Conservation (phyloP, 2,113 vertebrate species). For the Oreochromis tanganicae region DNA sequence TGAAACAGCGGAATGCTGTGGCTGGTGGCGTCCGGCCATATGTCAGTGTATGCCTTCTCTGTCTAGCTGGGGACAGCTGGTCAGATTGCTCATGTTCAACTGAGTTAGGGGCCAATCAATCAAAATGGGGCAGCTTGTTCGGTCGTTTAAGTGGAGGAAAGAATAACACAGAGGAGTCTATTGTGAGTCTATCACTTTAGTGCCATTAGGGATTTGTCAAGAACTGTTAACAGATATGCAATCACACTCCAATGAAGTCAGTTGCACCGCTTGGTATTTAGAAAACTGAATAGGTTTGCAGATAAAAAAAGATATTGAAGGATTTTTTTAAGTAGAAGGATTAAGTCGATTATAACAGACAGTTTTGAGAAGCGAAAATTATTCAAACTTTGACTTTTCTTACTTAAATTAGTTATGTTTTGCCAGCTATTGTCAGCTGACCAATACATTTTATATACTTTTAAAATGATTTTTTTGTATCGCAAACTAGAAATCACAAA, state of each 20-base stretch:
- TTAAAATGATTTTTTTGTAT: neutral
- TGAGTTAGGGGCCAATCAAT: slow-evolving; percentile 68
- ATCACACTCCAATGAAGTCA: neutral
- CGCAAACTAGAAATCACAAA: neutral
- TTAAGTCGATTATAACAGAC: neutral
- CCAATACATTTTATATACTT: neutral
- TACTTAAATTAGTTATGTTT: neutral
- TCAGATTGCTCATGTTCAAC: slow-evolving; percentile 66
- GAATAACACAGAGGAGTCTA: slow-evolving; percentile 29
- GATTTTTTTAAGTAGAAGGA: neutral
- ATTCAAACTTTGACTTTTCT: neutral
- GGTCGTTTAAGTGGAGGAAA: slow-evolving; percentile 35
- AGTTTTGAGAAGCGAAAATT: neutral
- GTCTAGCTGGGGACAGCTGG: slow-evolving; percentile 65
- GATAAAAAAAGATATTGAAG: neutral
- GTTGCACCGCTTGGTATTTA: neutral
- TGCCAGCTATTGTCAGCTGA: neutral
- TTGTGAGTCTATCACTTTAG: slow-evolving; percentile 52
- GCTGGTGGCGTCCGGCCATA: slow-evolving; percentile 67
- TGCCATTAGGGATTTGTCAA: slow-evolving; percentile 47
- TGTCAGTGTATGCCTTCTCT: slow-evolving; percentile 53
- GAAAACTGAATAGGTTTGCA: neutral
- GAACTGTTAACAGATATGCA: slow-evolving; percentile 22
- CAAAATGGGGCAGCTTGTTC: slow-evolving; percentile 53
- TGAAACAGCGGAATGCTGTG: slow-evolving; percentile 65